Base-by-base conservation (phyloP, 2,888 invertebrate genomes). In the Beris chalybata region DNA sequence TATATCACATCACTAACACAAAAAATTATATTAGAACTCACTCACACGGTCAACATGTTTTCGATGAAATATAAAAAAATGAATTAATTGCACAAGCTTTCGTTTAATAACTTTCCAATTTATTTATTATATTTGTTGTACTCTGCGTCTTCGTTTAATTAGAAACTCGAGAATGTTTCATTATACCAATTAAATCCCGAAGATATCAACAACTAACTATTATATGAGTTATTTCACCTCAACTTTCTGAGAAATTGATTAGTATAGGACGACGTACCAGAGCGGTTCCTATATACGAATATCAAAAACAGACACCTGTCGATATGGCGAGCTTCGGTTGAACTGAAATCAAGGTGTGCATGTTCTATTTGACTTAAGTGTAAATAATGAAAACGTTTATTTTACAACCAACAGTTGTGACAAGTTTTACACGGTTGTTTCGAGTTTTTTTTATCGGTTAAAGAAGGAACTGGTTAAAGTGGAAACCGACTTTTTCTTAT, bases 141-240 rank as follows among this genome's bases (percentile, higher is more conserved):
- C 22, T 56, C 29, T 13, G 22, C 30, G 22, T 50, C 43, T 47
- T 4, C 31, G 48, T 38, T 61, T 61, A 61, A 61, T 61, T 61
- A 61, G 52, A 61, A 61, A 61, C 61, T 52, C 52, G 61, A 61
- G 50, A 61, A 50, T 52, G 47, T 61, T 38, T 61, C 61, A 61
- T 61, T 61, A 61, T 31, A 61, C 44, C 48, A 61, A 61, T 61
- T 50, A 61, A 52, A 61, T 61, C 43, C 38, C 12, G 22, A 22
- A 32, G 61, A 61, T 50, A 52, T 61, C 50, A 32, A 38, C 52
- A 50, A 50, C 61, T 32, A 50, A 50, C 61, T 32, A 61, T 61
- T 61, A 38, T 22, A 22, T n/a, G 52, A 7, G 38, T 52, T 50
- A 61, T 52, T 48, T 61, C 52, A 30, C 61, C 44, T 15, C 30